A percentile compares a stretch with the other conserved stretches of the same genome.
phyloP scores from a whole-genome alignment of 2,113 vertebrate genomes.

The Protomyctophum bolini region DNA sequence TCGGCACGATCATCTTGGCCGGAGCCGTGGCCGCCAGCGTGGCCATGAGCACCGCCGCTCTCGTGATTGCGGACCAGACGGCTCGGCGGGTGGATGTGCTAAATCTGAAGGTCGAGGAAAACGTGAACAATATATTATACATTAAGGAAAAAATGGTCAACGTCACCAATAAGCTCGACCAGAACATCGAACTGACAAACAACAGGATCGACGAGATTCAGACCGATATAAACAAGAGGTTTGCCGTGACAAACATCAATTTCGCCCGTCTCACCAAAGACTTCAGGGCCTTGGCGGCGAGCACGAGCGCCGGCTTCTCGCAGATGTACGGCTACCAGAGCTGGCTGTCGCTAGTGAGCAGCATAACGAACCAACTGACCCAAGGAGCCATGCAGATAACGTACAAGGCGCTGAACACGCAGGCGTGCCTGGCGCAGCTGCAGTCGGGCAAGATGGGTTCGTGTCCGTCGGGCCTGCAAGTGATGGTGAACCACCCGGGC shows the following conservation, averaged over 20 bases:
- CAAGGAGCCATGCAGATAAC: not conserved
- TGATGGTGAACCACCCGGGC: not conserved
- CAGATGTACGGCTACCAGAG: not conserved
- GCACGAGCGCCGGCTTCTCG: not conserved
- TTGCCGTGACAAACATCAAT: not conserved
- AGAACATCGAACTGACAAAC: not conserved
- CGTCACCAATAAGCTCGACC: not conserved
- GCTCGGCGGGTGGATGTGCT: no score
- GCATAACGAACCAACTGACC: not conserved
- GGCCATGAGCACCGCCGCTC: not conserved
- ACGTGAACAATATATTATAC: no score
- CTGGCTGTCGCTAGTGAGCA: not conserved
- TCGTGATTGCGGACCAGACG: not conserved
- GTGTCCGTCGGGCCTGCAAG: not conserved
- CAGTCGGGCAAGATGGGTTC: not conserved
- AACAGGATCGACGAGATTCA: not conserved
- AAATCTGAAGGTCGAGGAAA: no score
- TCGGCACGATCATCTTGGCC: not conserved
- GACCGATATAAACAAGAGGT: not conserved
- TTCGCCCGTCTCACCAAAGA: not conserved
- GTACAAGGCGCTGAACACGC: not conserved
- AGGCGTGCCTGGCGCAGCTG: not conserved
- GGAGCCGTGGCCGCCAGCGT: not conserved
- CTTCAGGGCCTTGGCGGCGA: not conserved
- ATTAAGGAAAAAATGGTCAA: not conserved